Conservation (phyloP, 1,140 invertebrate species). For the Drosophila quadrilineata region DNA sequence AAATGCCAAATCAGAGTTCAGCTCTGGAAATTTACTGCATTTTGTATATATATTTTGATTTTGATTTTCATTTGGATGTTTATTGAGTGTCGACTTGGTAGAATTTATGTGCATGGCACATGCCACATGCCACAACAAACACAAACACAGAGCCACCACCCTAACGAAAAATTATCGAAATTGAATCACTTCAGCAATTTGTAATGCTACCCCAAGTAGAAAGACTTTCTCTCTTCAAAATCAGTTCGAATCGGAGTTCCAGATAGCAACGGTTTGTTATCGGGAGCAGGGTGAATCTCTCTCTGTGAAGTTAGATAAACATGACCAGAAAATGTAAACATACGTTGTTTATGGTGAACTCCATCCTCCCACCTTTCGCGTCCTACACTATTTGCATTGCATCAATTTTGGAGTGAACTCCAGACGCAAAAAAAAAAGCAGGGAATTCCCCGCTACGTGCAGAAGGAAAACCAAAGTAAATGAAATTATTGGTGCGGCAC, state of each 20-base stretch:
- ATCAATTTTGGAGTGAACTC: conserved; percentile 43
- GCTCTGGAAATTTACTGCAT: conserved; percentile 3
- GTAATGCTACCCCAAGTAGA: conserved; percentile 36
- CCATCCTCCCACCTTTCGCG: conserved; percentile 1
- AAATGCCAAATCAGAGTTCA: conserved; percentile 13
- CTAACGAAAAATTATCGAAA: conserved; percentile 54
- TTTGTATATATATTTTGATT: conserved; percentile 8
- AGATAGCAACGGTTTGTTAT: conserved; percentile 13
- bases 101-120: conserved; percentile 46
- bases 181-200: conserved; percentile 70
- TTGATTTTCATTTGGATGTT: conserved; percentile 48
- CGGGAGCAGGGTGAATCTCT: conserved; percentile 3
- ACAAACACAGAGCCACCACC: neutral
- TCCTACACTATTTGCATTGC: conserved; percentile 46
- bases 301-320: conserved; percentile 22
- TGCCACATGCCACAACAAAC: conserved; percentile 9
- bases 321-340: conserved; percentile 58
- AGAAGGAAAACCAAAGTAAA: conserved; percentile 48
- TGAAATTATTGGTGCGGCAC: conserved; percentile 52
- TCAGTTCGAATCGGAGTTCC: conserved; percentile 29
- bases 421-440: neutral
- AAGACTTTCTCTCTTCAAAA: neutral
- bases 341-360: conserved; percentile 33
- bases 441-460: conserved; percentile 6
- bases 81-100: conserved; percentile 46